phyloP scores from a whole-genome alignment of 2,888 invertebrate species.

The Catocala nupta region DNA sequence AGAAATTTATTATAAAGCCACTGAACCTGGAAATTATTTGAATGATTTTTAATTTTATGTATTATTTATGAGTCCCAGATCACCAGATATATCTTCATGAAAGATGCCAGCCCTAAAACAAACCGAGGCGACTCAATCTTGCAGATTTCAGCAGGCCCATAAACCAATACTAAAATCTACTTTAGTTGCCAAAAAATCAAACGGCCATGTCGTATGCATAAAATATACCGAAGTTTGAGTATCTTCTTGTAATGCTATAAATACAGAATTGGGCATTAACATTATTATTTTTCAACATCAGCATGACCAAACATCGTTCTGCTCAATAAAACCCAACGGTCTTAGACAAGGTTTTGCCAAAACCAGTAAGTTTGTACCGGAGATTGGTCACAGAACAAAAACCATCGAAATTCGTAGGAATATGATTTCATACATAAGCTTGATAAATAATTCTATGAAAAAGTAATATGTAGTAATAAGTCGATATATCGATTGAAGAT shows the following conservation, averaged over 20 bases:
- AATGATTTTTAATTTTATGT: too few relatives aligned
- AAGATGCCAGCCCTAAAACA: too few relatives aligned
- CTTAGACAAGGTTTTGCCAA: conserved; percentile 8
- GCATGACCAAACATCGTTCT: conserved; percentile 11
- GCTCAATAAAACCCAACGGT: conserved; percentile 23
- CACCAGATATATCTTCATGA: too few relatives aligned
- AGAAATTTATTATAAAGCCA: too few relatives aligned
- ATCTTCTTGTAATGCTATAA: neutral
- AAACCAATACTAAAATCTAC: neutral
- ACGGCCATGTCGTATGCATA: neutral
- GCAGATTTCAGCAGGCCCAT: neutral
- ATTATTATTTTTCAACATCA: conserved; percentile 5
- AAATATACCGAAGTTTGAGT: conserved; percentile 1
- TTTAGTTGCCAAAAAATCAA: neutral
- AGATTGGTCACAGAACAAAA: conserved; percentile 18
- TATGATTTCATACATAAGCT: conserved; percentile 13
- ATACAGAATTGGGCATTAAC: neutral
- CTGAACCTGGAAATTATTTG: too few relatives aligned
- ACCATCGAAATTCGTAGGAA: conserved; percentile 2
- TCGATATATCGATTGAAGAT: too few relatives aligned
- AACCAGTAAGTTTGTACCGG: conserved; percentile 12
- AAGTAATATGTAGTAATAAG: conserved; percentile 15
- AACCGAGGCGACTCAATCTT: neutral
- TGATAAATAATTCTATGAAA: conserved; percentile 22
- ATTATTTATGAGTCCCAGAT: too few relatives aligned